Conservation (phyloP, 2,888 invertebrate genomes). For the Girardia tigrina region DNA sequence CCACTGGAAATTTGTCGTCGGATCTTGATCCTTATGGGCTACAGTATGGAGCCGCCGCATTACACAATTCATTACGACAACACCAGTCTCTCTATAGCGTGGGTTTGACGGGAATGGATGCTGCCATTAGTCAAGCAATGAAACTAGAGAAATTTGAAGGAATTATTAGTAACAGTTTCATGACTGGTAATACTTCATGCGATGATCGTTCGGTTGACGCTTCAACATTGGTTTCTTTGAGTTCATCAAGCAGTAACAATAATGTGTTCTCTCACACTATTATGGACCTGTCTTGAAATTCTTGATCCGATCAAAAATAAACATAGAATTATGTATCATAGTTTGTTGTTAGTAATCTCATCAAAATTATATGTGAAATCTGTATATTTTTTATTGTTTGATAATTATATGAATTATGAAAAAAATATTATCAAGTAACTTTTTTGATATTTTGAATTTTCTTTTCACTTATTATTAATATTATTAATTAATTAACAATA, state of each 20-base stretch:
- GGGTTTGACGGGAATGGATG: conserved; percentile 6
- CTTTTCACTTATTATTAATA: no score
- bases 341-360: neutral
- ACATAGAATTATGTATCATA: conserved; percentile 13
- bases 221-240: neutral
- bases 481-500: no score
- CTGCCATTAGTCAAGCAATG: neutral
- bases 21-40: neutral
- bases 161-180: conserved; percentile 19
- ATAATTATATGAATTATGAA: neutral
- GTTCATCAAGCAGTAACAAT: neutral
- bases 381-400: neutral
- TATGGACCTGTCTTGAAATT: neutral
- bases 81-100: conserved; percentile 3
- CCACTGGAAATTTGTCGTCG: neutral
- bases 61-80: conserved; percentile 8
- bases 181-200: neutral
- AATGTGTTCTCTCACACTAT: conserved; percentile 6
- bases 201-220: neutral
- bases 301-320: neutral
- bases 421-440: no score
- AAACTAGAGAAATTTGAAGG: conserved; percentile 19
- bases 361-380: conserved; percentile 9
- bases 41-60: neutral
- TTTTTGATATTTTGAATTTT: no score